A percentile compares a stretch with the other conserved stretches of the same genome.
Evolutionary conservation across 2,113 vertebrate genomes (phyloP).

Genomic region (Butorides virescens): DNA sequence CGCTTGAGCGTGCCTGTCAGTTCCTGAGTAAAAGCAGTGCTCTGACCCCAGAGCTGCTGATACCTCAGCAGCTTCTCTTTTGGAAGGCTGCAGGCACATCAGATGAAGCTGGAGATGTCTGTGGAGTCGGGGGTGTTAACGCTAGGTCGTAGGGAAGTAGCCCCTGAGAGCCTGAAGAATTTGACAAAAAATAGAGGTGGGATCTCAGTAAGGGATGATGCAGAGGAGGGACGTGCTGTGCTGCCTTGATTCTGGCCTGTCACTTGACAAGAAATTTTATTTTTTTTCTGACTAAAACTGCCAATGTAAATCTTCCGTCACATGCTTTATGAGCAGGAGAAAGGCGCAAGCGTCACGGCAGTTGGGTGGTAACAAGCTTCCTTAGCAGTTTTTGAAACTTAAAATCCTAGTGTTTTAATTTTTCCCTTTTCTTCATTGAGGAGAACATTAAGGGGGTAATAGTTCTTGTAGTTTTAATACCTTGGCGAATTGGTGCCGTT

Average conservation of each 20-base stretch:
- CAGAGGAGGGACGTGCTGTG: neutral
- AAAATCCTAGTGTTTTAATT: fast-evolving
- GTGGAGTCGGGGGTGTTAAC: neutral
- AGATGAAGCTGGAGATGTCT: too few species aligned
- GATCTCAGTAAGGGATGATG: neutral
- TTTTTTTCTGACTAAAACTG: too few species aligned
- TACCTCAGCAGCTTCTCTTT: too few species aligned
- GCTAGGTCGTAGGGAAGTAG: neutral
- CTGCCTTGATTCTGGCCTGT: neutral
- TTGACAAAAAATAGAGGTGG: neutral
- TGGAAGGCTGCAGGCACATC: neutral
- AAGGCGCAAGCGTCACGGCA: neutral
- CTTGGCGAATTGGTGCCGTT: too few species aligned
- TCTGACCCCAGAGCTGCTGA: neutral
- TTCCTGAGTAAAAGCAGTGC: neutral
- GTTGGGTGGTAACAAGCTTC: neutral
- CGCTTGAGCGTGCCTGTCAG: too few species aligned
- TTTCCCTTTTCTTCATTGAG: neutral
- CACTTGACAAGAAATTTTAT: neutral
- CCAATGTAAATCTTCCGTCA: neutral
- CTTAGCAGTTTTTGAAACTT: neutral
- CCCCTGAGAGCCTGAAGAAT: neutral
- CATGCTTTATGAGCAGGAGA: neutral
- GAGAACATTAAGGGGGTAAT: neutral
- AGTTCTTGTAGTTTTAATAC: neutral